Evolutionary conservation across 92 coral and sea anemone species (phyloP).

Genomic region (Chrysogorgia sp.): DNA sequence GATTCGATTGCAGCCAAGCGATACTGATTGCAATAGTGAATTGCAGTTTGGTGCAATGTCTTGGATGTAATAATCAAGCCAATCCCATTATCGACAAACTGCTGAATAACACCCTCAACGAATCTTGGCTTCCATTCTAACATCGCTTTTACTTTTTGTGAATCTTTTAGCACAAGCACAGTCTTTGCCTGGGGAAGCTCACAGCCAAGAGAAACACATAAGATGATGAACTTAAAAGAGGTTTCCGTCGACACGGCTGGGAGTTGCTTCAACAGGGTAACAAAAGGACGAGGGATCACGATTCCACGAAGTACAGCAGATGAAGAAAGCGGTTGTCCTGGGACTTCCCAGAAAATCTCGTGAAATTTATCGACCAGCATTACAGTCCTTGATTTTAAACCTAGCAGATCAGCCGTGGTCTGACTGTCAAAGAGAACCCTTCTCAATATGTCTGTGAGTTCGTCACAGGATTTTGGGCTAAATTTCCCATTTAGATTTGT

Average conservation of each 20-base stretch:
- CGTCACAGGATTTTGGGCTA: conserved; percentile 44
- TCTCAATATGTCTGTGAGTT: conserved; percentile 60
- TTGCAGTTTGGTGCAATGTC: conserved; percentile 59
- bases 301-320: conserved; percentile 76
- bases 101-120: conserved; percentile 39
- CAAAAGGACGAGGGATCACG: conserved; percentile 77
- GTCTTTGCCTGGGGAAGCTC: conserved; percentile 40
- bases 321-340: conserved; percentile 69
- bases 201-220: conserved; percentile 66
- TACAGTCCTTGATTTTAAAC: conserved; percentile 52
- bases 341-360: conserved; percentile 70
- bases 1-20: conserved; percentile 78
- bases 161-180: conserved; percentile 47
- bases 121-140: conserved; percentile 61
- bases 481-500: conserved; percentile 77
- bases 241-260: conserved; percentile 8
- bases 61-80: conserved; percentile 73
- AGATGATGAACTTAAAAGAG: conserved; percentile 63
- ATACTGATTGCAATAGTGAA: conserved; percentile 78
- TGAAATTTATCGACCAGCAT: conserved; percentile 68
- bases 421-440: conserved; percentile 53
- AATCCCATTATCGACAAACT: conserved; percentile 58
- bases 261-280: conserved; percentile 60
- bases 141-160: conserved; percentile 32
- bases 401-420: conserved; percentile 13